A percentile compares a stretch with the other conserved stretches of the same genome.
Conservation (phyloP, 2,113 vertebrate species). For the Forbesichthys agassizii region DNA sequence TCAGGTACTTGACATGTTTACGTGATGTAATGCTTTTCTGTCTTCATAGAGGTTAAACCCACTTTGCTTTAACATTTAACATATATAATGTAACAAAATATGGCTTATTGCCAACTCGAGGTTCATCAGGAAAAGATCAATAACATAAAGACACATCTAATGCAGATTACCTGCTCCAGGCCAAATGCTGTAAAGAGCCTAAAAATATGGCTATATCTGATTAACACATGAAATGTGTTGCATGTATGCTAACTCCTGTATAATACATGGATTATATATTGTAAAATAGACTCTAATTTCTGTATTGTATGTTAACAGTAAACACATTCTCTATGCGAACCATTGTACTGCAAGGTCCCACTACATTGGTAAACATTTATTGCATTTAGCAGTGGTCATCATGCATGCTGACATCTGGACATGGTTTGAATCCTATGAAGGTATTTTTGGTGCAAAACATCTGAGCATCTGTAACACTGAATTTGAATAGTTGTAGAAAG, state of each 20-base stretch:
- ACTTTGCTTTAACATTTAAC: constrained; percentile 15
- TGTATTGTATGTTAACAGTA: neutral
- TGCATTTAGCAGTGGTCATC: neutral
- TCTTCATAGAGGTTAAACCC: constrained; percentile 23
- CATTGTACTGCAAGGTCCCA: neutral
- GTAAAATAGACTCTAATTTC: too few species aligned
- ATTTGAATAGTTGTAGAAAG: too few species aligned
- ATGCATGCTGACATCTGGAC: neutral
- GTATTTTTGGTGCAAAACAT: too few species aligned
- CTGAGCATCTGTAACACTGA: too few species aligned
- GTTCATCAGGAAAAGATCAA: neutral
- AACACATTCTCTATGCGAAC: neutral
- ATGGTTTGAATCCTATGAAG: too few species aligned
- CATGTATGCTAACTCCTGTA: too few species aligned
- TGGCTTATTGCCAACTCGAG: constrained; percentile 2
- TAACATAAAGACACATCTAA: neutral
- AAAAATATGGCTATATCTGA: constrained; percentile 24
- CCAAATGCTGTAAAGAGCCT: constrained; percentile 31
- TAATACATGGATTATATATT: too few species aligned
- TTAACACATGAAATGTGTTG: too few species aligned
- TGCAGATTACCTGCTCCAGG: neutral
- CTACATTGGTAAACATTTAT: neutral
- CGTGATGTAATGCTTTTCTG: constrained; percentile 10
- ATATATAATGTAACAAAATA: constrained; percentile 4
- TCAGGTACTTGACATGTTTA: constrained; percentile 3